These are phyloP conservation scores for Turritopsis dohrnii DNA, from an alignment of 30 jellyfish, hydroid and myxozoan species.

Conservation along the genomic window DNA sequence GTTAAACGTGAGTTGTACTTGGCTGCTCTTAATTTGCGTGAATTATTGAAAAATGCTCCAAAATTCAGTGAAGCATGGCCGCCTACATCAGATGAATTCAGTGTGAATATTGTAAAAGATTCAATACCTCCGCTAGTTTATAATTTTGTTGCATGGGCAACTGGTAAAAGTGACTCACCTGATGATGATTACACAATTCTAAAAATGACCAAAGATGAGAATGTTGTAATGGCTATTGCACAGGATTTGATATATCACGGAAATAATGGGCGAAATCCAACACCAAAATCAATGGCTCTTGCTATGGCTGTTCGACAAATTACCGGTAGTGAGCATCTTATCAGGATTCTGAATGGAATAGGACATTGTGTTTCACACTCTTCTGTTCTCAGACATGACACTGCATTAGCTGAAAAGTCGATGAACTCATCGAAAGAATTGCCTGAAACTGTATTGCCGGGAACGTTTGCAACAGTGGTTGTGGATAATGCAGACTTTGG, in stretches of 20 bases:
- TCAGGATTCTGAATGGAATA: no score
- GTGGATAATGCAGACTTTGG: slow-evolving; percentile 39
- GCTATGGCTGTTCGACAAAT: no score
- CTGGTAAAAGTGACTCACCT: slow-evolving; percentile 33
- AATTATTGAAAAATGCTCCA: background rate
- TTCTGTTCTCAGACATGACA: no score
- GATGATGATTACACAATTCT: background rate
- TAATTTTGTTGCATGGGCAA: slow-evolving; percentile 42
- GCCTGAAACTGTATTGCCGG: no score
- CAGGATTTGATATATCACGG: slow-evolving; percentile 40
- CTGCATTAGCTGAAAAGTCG: no score
- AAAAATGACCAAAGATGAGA: background rate
- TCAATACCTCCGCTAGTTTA: slow-evolving; percentile 30
- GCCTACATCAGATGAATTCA: slow-evolving; percentile 28
- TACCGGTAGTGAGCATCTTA: no score
- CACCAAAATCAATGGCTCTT: no score
- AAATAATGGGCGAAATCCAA: no score
- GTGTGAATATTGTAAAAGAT: slow-evolving; percentile 15
- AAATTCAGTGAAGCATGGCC: slow-evolving; percentile 33
- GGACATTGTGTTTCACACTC: no score
- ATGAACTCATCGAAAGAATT: no score
- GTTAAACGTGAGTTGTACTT: slow-evolving; percentile 14
- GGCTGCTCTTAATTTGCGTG: slow-evolving; percentile 7
- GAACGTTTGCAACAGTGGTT: slow-evolving; percentile 37
- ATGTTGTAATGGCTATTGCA: slow-evolving; percentile 15